Base-by-base conservation (phyloP, 2,797 vertebrate species). In the Pseudotriccus pelzelni region DNA sequence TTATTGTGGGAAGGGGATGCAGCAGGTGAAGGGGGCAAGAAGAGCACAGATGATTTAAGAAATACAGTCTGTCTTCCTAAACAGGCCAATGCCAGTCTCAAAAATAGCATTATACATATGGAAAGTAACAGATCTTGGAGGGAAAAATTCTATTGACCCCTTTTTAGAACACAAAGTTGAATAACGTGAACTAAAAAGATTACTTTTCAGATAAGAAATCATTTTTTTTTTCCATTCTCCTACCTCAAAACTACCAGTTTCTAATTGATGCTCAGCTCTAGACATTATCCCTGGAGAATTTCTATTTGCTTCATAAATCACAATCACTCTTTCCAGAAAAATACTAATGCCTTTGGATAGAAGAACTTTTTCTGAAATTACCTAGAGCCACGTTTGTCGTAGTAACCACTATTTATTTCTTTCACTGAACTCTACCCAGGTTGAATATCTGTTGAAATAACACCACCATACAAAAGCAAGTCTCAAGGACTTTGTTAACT, bases 1-100 rank as follows among this genome's bases (percentile, higher is more conserved):
- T 37, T 83, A 8, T 4, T 12, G 27, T 12, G 39, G 30, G 5
- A 7, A 69, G 7, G 1, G 2, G 24, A 50, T 2, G 2, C 12
- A 84, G 13, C 7, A 74, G 10, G 5, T 9, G 14, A 80, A 24
- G 14, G 1, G 1, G 17, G 12, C 15, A 59, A 78, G 30, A 67
- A 10, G 2, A 70, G 10, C 15, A 37, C 5, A 24, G 12, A 32
- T 10, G 25, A 69, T 36, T 64, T 62, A 68, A 72, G 28, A 87
- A 81, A 81, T 32, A 43, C 3, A 27, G 14, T 41, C 43, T 23
- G 7, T n/a, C 22, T 37, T 67, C 13, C 21, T 14, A 28, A n/a
- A 68, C 23, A 19, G 23, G 5, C 12, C 4, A 62, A 37, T 18
- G 18, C 3, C 39, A 39, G 4, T 25, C 10, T 55, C n/a, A 80